Conservation (phyloP, 2,888 invertebrate genomes). For the Ornithoptera alexandrae region DNA sequence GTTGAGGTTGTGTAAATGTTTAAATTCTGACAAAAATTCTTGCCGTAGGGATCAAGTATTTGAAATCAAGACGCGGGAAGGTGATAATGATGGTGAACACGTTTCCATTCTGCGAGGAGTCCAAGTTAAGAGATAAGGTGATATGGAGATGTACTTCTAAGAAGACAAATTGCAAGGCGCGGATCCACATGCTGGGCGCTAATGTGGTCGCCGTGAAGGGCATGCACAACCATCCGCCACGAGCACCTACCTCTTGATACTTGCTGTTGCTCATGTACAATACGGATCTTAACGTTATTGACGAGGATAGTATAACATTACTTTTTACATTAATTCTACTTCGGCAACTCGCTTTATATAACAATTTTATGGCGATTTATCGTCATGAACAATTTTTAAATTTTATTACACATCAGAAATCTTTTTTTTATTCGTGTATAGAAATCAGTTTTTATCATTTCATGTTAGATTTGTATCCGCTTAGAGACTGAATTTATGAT, state of each 20-base stretch:
- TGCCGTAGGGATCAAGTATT: constrained; percentile 74
- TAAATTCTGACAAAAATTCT: constrained; percentile 52
- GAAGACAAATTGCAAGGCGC: constrained; percentile 76
- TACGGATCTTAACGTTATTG: neutral
- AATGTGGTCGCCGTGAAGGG: constrained; percentile 75
- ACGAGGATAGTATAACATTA: neutral
- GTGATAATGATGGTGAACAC: constrained; percentile 79
- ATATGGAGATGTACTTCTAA: constrained; percentile 78
- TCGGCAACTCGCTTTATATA: neutral
- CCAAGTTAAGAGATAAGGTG: constrained; percentile 73
- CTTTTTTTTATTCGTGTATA: neutral
- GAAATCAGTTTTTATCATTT: neutral
- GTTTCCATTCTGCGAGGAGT: constrained; percentile 77
- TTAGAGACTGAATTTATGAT: neutral
- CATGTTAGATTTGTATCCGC: neutral
- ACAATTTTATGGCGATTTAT: no score
- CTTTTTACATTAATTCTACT: neutral
- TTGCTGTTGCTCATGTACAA: constrained; percentile 31
- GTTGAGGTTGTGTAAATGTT: constrained; percentile 29
- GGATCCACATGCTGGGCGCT: constrained; percentile 74
- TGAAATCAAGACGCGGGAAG: constrained; percentile 75
- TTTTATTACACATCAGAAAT: no score
- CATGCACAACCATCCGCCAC: constrained; percentile 75
- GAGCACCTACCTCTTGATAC: constrained; percentile 54
- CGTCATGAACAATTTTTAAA: no score